A percentile compares a stretch with the other conserved stretches of the same genome.
Conservation (phyloP, 2,113 vertebrate genomes). For the Equus quagga region DNA sequence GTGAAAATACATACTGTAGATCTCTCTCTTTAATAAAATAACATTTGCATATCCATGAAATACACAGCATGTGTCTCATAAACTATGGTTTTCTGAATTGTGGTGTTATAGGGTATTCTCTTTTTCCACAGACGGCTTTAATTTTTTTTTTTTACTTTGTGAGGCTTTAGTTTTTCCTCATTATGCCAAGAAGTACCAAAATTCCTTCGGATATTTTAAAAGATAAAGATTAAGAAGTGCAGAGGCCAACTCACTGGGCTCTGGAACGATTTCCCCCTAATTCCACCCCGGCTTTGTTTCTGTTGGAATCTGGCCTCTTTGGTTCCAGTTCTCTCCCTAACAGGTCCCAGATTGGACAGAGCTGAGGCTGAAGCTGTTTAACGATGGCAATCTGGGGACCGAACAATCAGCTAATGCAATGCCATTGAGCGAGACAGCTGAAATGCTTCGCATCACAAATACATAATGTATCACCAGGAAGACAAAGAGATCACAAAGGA, state of each 20-base stretch:
- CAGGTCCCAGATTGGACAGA: constrained; percentile 66
- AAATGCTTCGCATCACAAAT: constrained; percentile 81
- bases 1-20: constrained; percentile 76
- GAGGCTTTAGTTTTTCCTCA: constrained; percentile 42
- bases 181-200: constrained; percentile 9
- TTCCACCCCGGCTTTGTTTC: constrained; percentile 65
- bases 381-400: constrained; percentile 58
- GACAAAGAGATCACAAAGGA: constrained; percentile 84
- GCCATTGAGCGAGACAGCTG: constrained; percentile 73
- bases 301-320: constrained; percentile 63
- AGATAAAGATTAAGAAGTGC: constrained; percentile 62
- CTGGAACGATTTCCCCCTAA: constrained; percentile 19
- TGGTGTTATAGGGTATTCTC: not conserved
- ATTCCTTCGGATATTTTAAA: constrained; percentile 46
- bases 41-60: constrained; percentile 82
- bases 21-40: constrained; percentile 84
- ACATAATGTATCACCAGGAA: constrained; percentile 80
- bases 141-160: constrained; percentile 45
- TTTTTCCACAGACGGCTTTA: constrained; percentile 53
- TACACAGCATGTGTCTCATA: constrained; percentile 58
- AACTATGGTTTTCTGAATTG: constrained; percentile 57
- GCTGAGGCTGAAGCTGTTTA: constrained; percentile 61
- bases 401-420: constrained; percentile 60
- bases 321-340: constrained; percentile 61
- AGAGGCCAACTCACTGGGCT: constrained; percentile 15